phyloP scores from a whole-genome alignment of 1,140 invertebrate genomes.

The Battus philenor region DNA sequence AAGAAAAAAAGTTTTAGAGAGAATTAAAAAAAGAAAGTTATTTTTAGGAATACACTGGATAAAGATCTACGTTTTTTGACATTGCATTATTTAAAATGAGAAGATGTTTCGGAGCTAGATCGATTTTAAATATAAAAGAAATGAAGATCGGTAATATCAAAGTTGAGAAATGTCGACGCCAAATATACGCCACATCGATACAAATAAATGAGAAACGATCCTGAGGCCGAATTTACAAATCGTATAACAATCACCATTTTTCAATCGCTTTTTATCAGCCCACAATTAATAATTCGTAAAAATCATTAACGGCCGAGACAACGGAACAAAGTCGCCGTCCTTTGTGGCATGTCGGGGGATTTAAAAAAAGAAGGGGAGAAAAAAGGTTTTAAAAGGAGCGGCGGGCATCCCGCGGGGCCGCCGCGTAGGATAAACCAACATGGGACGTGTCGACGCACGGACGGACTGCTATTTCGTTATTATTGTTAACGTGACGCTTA shows the following conservation, averaged over 20 bases:
- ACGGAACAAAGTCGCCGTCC: slow-evolving; percentile 66
- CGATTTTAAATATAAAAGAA: too few relatives aligned
- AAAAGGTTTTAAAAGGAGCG: slow-evolving; percentile 41
- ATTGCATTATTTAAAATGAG: too few relatives aligned
- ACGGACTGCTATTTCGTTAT: slow-evolving; percentile 21
- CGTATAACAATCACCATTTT: slow-evolving; percentile 54
- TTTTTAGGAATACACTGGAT: too few relatives aligned
- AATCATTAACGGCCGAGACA: slow-evolving; percentile 69
- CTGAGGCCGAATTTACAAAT: slow-evolving; percentile 38
- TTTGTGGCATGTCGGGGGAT: slow-evolving; percentile 50
- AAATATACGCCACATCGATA: too few relatives aligned
- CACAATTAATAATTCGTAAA: slow-evolving; percentile 72
- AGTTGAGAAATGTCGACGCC: too few relatives aligned
- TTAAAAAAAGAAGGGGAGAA: slow-evolving; percentile 47
- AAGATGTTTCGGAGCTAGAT: too few relatives aligned
- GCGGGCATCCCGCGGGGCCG: slow-evolving; percentile 44
- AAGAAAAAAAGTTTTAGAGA: too few relatives aligned
- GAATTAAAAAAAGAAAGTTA: too few relatives aligned
- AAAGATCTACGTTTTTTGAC: too few relatives aligned
- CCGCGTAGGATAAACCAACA: slow-evolving; percentile 57
- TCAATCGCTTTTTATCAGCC: slow-evolving; percentile 59
- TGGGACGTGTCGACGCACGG: slow-evolving; percentile 51
- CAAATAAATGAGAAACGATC: slow-evolving; percentile 3
- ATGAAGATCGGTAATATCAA: too few relatives aligned
- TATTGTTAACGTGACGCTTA: slow-evolving; percentile 1